phyloP scores from a whole-genome alignment of 1,140 invertebrate species.

The Psix sp. region DNA sequence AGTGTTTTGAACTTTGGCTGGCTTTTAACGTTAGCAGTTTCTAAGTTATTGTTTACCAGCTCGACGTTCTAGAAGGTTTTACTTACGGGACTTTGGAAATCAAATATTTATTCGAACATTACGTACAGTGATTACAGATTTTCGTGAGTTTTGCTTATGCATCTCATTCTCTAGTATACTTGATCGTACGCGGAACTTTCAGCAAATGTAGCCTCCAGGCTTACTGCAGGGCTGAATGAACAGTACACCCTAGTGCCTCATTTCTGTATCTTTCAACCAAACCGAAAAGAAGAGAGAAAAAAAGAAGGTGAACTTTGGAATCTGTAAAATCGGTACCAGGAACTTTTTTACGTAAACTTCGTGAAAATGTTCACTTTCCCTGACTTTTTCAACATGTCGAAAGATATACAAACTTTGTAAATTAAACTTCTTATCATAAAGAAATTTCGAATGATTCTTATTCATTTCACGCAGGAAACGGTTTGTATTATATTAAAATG shows the following conservation, averaged over 20 bases:
- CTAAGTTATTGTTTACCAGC: conserved; percentile 11
- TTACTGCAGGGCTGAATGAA: conserved; percentile 18
- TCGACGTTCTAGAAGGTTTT: not conserved
- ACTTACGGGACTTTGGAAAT: conserved; percentile 10
- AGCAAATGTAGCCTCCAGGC: conserved; percentile 27
- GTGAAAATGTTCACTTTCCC: conserved; percentile 31
- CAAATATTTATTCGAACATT: conserved; percentile 28
- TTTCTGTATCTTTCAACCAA: conserved; percentile 50
- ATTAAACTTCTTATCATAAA: conserved; percentile 7
- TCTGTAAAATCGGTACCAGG: conserved; percentile 11
- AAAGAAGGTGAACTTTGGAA: conserved; percentile 17
- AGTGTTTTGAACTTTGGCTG: too few relatives aligned
- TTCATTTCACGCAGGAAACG: too few relatives aligned
- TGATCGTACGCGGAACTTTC: conserved; percentile 38
- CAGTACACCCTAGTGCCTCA: conserved; percentile 45
- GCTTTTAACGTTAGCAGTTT: too few relatives aligned
- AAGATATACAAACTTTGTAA: conserved; percentile 20
- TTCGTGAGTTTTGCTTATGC: conserved; percentile 29
- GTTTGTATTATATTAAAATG: too few relatives aligned
- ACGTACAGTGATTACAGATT: conserved; percentile 35
- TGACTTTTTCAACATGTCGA: conserved; percentile 9
- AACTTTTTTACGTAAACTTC: conserved; percentile 38
- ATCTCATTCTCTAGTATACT: conserved; percentile 24
- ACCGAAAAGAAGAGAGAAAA: conserved; percentile 22
- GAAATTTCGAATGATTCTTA: not conserved